These are phyloP conservation scores for Coelopa pilipes DNA, from an alignment of 2,888 invertebrate species.

Conservation along the genomic window DNA sequence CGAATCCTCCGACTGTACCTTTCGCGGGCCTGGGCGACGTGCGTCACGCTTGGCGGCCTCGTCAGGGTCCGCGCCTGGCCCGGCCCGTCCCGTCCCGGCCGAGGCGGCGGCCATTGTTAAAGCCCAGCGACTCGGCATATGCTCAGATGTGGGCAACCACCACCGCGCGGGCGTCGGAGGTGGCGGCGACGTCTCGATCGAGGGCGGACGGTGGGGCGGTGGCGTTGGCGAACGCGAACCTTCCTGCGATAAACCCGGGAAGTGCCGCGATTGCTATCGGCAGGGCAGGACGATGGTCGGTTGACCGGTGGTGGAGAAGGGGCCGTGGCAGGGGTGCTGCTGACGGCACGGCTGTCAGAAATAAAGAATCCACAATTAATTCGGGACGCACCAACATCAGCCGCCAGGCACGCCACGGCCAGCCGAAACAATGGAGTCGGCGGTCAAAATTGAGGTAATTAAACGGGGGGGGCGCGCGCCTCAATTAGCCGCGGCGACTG, in stretches of 20 bases:
- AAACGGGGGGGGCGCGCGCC: slow-evolving; percentile 40
- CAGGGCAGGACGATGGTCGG: not conserved
- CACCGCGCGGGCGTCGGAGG: slow-evolving; percentile 48
- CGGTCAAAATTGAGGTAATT: slow-evolving; percentile 51
- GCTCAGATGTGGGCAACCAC: slow-evolving; percentile 61
- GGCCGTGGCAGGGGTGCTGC: slow-evolving; percentile 20
- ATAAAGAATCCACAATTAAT: slow-evolving; percentile 57
- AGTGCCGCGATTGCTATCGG: slow-evolving; percentile 16
- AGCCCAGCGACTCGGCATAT: slow-evolving; percentile 52
- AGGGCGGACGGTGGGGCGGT: not conserved
- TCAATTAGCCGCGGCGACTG: slow-evolving; percentile 15
- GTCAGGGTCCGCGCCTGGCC: not conserved
- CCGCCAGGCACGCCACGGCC: not conserved
- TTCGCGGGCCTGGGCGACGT: not conserved
- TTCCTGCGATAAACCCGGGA: slow-evolving; percentile 40
- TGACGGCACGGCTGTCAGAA: slow-evolving; percentile 33
- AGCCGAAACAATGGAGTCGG: slow-evolving; percentile 3
- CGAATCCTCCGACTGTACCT: too few species aligned
- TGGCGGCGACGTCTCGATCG: slow-evolving; percentile 38
- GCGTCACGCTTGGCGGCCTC: slow-evolving; percentile 30
- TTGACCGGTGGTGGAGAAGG: slow-evolving; percentile 5
- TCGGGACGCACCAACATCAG: slow-evolving; percentile 27
- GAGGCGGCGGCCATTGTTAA: slow-evolving; percentile 37
- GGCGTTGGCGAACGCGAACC: slow-evolving; percentile 39
- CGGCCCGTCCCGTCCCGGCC: too few species aligned